Base-by-base conservation (phyloP, 1,140 invertebrate species). In the Drusus annulatus region DNA sequence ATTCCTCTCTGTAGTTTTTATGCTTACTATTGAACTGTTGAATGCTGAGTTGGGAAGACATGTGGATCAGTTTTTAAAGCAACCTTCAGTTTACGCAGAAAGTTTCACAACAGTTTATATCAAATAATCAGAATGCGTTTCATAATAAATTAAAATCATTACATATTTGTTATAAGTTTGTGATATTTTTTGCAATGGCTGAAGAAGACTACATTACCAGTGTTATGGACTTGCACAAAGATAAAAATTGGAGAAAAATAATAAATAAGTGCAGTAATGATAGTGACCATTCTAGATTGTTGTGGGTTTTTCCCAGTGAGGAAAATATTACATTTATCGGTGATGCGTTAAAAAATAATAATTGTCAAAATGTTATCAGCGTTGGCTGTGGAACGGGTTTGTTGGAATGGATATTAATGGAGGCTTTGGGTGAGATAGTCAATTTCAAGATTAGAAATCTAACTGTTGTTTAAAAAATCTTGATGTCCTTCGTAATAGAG, bases 351-450 rank as follows among this genome's bases (percentile, higher is more conserved):
- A 62, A 63, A 52, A 79, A 85, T 15, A 80, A 86, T 2, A 58
- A 81, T 1, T 87, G 87, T 83, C 80, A 85, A 51, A 76, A 76
- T 13, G 84, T 90, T 19, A 62, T 90, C 21, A 90, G 90, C 75
- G 82, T 90, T 16, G 90, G 90, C 1, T 90, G 90, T 79, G 90
- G 90, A 4, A 87, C 86, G 69, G 90, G 90, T 4, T 75, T 90
- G 4, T 81, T 90, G 28, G 90, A 90, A 81, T 90, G 89, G 89
- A 88, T 90, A 79, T 85, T 90, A 17, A 84, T 62, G 1, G 83
- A 87, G 84, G 85, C 87, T 50, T 88, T 87, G 69, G 88, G 89
- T 89, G 84, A 78, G 54, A 16, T 51, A 45, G 7, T 8, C 7
- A 45, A 45, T 45, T 45, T 7, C 1, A 7, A 7, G 8, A 36